Evolutionary conservation across 2,113 vertebrate genomes (phyloP), one percentile per base, ranked within the genome.

Genomic region (Lonchura striata): DNA sequence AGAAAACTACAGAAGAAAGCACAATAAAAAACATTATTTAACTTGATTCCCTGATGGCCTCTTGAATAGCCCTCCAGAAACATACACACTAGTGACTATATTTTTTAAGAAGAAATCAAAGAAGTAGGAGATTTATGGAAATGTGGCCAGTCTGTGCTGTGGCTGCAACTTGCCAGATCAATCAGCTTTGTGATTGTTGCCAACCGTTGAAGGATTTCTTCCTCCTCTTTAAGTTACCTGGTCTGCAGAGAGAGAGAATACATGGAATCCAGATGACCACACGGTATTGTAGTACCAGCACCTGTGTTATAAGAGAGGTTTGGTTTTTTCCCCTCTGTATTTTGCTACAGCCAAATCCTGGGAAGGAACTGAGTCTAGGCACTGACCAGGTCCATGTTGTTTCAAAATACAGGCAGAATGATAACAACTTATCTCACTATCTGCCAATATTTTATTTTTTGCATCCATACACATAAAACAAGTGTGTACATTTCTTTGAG

Each of bases 1-100:
- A 49, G 25, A 70, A 82, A 89, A n/a, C 70, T 95, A 82, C 84
- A 95, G 66, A 92, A 79, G 76, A 33, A 86, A 90, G 78, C 37
- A 83, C 76, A 84, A 70, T 82, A 83, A 88, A 92, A 92, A 83
- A 80, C 16, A 56, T 42, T n/a, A 70, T 76, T 90, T 92, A 85
- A 70, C 24, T 81, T 77, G 20, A 69, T 65, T 88, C 47, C 56
- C 42, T 54, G 24, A n/a, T 10, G 27, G 31, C n/a, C n/a, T 75
- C 52, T 24, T 42, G 47, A 93, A 52, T 18, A 71, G 10, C 59
- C n/a, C 57, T 83, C 46, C 52, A 87, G n/a, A 86, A 66, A 91
- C 17, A 82, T 20, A 56, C 49, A 65, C 24, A 71, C 11, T 65
- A 66, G 13, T 30, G 23, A 64, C 35, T 19, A 10, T 24, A 27